These are phyloP conservation scores for Salvator merianae DNA, from an alignment of 2,113 vertebrate species.

Conservation along the genomic window DNA sequence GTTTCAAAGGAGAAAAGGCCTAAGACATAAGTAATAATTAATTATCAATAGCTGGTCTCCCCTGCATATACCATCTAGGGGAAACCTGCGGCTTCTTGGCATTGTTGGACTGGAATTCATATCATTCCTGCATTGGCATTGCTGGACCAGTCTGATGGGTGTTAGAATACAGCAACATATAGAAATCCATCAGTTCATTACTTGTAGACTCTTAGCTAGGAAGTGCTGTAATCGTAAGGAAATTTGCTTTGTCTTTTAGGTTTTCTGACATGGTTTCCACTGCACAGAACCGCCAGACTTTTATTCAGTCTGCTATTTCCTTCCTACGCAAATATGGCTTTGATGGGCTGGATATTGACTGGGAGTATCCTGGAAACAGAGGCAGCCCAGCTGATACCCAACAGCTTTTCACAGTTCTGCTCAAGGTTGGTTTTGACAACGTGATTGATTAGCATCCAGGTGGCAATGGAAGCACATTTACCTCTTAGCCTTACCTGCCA, in stretches of 20 bases:
- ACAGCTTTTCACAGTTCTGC: conserved; percentile 67
- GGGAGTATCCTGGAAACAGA: conserved; percentile 73
- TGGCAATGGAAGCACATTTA: background rate
- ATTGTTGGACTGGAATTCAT: too few relatives aligned
- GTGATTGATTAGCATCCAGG: background rate
- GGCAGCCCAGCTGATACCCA: conserved; percentile 66
- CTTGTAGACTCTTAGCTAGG: too few relatives aligned
- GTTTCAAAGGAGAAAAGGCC: too few relatives aligned
- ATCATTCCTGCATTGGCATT: too few relatives aligned
- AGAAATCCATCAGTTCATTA: too few relatives aligned
- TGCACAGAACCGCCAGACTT: conserved; percentile 62
- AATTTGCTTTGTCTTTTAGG: conserved; percentile 31
- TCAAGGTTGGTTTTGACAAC: conserved; percentile 60
- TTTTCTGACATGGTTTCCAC: conserved; percentile 71
- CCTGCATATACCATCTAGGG: too few relatives aligned
- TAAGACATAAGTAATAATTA: too few relatives aligned
- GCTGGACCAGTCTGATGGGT: too few relatives aligned
- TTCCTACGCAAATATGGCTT: conserved; percentile 73
- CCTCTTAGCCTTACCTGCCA: background rate
- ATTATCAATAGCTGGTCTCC: too few relatives aligned
- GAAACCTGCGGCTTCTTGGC: too few relatives aligned
- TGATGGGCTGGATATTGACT: conserved; percentile 74
- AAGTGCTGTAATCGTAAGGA: too few relatives aligned
- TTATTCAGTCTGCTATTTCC: conserved; percentile 65
- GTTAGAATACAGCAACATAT: too few relatives aligned